phyloP scores from a whole-genome alignment of 37 sponge, comb jelly and placozoan genomes.

The Spongia lamella region DNA sequence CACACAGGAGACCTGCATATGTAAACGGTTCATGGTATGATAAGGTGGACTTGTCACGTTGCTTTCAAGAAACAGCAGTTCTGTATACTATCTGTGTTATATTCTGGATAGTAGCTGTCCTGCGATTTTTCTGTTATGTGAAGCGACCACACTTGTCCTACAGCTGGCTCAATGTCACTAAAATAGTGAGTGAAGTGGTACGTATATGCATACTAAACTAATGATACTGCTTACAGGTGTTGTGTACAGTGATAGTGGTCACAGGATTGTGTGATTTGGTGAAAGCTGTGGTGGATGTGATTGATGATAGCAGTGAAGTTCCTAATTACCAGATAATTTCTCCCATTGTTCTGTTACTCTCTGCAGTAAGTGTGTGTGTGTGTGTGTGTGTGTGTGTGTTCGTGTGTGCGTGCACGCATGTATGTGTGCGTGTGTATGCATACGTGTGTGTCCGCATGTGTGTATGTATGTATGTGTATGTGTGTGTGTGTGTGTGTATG shows the following conservation, averaged over 20 bases:
- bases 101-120: conserved; percentile 44
- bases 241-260: conserved; percentile 25
- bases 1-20: too few species aligned
- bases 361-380: conserved; percentile 29
- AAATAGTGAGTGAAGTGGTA: too few species aligned
- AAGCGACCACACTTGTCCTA: too few species aligned
- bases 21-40: conserved; percentile 7
- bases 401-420: too few species aligned
- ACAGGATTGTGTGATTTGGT: conserved; percentile 45
- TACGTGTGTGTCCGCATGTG: too few species aligned
- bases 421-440: too few species aligned
- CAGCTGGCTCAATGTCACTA: too few species aligned
- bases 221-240: conserved; percentile 3
- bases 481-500: not conserved
- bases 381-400: too few species aligned
- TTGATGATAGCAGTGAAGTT: not conserved
- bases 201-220: too few species aligned
- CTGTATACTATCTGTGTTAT: conserved; percentile 41
- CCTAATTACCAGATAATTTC: conserved; percentile 30
- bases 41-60: conserved; percentile 60
- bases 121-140: not conserved
- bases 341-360: conserved; percentile 32
- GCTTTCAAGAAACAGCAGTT: conserved; percentile 75
- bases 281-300: conserved; percentile 18
- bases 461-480: not conserved